phyloP scores from a whole-genome alignment of 2,888 invertebrate species.

The Lepetodrilus schrolli region DNA sequence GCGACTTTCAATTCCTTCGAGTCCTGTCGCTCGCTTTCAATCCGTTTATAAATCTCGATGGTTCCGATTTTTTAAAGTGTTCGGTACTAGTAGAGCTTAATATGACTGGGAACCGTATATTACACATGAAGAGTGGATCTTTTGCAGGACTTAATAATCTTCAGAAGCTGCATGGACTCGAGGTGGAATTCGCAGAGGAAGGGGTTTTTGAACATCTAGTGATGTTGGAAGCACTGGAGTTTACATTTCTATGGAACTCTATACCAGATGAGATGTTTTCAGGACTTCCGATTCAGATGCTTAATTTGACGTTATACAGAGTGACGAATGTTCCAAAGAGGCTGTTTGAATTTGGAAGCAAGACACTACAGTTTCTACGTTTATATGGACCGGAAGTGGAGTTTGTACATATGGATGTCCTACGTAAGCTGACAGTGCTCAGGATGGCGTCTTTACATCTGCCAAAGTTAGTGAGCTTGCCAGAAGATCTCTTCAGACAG shows the following conservation, averaged over 20 bases:
- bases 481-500: constrained; percentile 32
- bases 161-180: constrained; percentile 32
- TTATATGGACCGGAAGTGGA: constrained; percentile 31
- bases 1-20: constrained; percentile 32
- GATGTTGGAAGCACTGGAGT: constrained; percentile 32
- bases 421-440: constrained; percentile 31
- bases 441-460: constrained; percentile 31
- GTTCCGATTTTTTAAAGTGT: constrained; percentile 24
- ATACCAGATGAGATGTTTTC: constrained; percentile 34
- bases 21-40: constrained; percentile 31
- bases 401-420: constrained; percentile 25
- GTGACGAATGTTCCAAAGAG: constrained; percentile 23
- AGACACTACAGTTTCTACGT: constrained; percentile 30
- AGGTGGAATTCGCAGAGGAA: constrained; percentile 12
- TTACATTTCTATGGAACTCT: constrained; percentile 20
- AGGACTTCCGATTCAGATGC: constrained; percentile 14
- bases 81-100: constrained; percentile 28
- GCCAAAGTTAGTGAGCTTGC: constrained; percentile 27
- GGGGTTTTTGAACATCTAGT: constrained; percentile 31
- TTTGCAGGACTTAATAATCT: constrained; percentile 34
- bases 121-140: constrained; percentile 26
- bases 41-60: constrained; percentile 26
- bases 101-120: constrained; percentile 35
- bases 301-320: constrained; percentile 32
- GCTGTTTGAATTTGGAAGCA: constrained; percentile 33